A percentile compares a stretch with the other conserved stretches of the same genome.
Conservation (phyloP, 2,113 vertebrate species). For the Nannobrachium achirus region DNA sequence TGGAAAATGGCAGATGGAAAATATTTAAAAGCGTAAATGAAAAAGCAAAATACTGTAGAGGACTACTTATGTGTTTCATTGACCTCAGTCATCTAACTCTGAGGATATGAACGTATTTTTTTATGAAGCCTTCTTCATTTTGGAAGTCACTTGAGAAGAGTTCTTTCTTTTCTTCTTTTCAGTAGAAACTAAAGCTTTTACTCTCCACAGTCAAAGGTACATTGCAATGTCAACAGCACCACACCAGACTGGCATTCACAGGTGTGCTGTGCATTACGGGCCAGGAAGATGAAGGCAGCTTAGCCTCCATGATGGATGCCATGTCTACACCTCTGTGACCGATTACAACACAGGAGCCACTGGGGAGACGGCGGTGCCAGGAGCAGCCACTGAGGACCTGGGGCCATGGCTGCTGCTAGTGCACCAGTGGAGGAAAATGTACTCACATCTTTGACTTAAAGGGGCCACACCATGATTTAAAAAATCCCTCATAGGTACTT, state of each 20-base stretch:
- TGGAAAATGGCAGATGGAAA: no score
- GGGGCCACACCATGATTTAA: no score
- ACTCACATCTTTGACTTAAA: no score
- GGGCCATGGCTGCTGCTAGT: constrained; percentile 12
- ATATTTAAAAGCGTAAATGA: no score
- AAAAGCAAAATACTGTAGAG: no score
- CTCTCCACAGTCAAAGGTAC: constrained; percentile 31
- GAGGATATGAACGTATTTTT: no score
- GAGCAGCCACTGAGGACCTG: constrained; percentile 32
- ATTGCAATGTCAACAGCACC: constrained; percentile 51
- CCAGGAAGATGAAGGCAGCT: constrained; percentile 60
- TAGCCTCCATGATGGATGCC: constrained; percentile 65
- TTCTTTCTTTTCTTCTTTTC: not conserved
- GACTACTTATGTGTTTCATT: no score
- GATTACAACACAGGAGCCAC: constrained; percentile 65
- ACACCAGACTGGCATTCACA: constrained; percentile 41
- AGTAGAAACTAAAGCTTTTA: constrained; percentile 40
- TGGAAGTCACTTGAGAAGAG: no score
- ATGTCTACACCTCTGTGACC: constrained; percentile 61
- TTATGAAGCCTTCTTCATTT: no score
- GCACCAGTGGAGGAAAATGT: no score
- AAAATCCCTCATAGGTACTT: no score
- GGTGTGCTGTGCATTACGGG: constrained; percentile 47
- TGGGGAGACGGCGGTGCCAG: constrained; percentile 25
- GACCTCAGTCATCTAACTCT: no score